Evolutionary conservation across 2,797 vertebrate genomes (phyloP).

Genomic region (Urocyon cinereoargenteus): DNA sequence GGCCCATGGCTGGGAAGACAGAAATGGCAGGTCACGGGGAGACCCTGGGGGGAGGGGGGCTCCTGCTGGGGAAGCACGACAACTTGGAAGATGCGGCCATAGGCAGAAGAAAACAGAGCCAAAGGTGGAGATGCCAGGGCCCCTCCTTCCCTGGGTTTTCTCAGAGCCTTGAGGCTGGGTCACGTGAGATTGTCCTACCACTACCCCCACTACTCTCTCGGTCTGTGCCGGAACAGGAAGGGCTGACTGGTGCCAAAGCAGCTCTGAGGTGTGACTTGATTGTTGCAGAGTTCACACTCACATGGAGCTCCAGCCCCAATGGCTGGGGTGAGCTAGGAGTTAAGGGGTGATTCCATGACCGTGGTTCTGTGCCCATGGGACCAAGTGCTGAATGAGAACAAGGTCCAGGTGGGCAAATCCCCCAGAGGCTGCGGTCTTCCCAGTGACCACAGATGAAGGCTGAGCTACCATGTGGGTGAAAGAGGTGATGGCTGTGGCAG

Average conservation of each 20-base stretch:
- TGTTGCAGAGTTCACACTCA: neutral
- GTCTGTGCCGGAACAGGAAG: neutral
- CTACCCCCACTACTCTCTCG: neutral
- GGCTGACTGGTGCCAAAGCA: neutral
- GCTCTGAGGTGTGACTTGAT: neutral
- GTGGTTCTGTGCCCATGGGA: neutral
- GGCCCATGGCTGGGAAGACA: neutral
- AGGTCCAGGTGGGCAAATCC: neutral
- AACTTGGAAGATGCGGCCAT: neutral
- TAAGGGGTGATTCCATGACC: neutral
- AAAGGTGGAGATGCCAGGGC: rapidly evolving
- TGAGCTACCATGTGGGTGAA: neutral
- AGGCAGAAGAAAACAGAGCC: neutral
- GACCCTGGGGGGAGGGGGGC: too few relatives aligned
- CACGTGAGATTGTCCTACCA: neutral
- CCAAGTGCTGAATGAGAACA: rapidly evolving
- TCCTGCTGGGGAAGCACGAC: neutral
- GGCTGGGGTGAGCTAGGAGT: neutral
- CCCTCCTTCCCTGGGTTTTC: neutral
- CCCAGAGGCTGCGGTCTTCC: neutral
- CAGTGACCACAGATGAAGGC: neutral
- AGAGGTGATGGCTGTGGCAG: neutral
- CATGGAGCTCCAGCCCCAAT: rapidly evolving
- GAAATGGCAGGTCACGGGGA: rapidly evolving
- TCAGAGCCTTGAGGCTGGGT: rapidly evolving